Conservation (phyloP, 1,140 invertebrate species). For the Trialeurodes vaporariorum region DNA sequence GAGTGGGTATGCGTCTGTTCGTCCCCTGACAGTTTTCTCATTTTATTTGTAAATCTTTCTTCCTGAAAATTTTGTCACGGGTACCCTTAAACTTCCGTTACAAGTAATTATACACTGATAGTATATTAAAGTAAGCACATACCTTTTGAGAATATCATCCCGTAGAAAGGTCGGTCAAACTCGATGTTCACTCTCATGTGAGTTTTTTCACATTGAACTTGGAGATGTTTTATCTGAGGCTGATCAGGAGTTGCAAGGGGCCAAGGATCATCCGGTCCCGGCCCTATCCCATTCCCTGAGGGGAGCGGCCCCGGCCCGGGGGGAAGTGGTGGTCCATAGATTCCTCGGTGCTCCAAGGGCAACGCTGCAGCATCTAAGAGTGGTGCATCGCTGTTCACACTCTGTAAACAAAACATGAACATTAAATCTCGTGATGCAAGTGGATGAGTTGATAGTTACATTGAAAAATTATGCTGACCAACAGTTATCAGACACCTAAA, state of each 20-base stretch:
- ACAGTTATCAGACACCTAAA: no score
- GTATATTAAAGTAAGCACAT: no score
- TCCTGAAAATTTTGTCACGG: no score
- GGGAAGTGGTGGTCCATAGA: neutral
- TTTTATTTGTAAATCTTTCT: no score
- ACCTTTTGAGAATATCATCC: constrained; percentile 86
- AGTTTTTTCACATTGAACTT: constrained; percentile 90
- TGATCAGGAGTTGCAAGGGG: constrained; percentile 66
- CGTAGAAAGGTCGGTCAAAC: constrained; percentile 89
- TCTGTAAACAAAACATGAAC: neutral
- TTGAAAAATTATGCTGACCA: no score
- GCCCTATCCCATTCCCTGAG: neutral
- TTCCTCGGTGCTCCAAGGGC: neutral
- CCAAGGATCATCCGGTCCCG: constrained; percentile 55
- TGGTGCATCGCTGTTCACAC: neutral
- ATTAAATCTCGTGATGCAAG: no score
- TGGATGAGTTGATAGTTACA: no score
- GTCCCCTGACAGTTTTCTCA: no score
- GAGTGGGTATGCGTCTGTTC: no score
- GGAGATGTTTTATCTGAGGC: constrained; percentile 80
- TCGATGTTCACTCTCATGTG: constrained; percentile 84
- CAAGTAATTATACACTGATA: no score
- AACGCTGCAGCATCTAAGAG: neutral
- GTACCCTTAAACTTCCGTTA: no score
- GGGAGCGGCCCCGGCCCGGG: neutral